phyloP scores from a whole-genome alignment of 2,888 invertebrate species.

The Clepsis dumicolana region DNA sequence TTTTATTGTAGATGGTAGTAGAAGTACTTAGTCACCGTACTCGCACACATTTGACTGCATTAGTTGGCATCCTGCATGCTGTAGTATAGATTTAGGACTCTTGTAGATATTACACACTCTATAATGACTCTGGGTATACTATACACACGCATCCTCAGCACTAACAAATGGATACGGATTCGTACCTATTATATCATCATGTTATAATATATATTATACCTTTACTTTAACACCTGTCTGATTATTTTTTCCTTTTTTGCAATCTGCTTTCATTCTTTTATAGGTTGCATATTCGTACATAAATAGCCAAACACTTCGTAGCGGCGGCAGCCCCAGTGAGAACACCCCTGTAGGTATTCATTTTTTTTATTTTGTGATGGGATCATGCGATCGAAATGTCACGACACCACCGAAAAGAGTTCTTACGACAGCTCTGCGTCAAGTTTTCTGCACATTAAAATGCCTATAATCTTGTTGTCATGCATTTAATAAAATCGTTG shows the following conservation, averaged over 20 bases:
- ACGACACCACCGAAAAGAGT: constrained; percentile 29
- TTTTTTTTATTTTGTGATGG: constrained; percentile 57
- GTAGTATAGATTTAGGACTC: constrained; percentile 21
- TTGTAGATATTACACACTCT: neutral
- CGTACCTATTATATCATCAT: constrained; percentile 49
- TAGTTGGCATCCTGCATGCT: constrained; percentile 24
- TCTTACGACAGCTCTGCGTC: constrained; percentile 36
- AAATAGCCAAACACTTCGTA: constrained; percentile 76
- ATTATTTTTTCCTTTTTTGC: constrained; percentile 73
- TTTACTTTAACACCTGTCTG: constrained; percentile 51
- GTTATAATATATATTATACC: constrained; percentile 45
- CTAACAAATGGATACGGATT: constrained; percentile 46
- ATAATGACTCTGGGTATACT: neutral
- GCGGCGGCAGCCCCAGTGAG: constrained; percentile 85
- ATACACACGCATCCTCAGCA: constrained; percentile 24
- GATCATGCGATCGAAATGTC: constrained; percentile 35
- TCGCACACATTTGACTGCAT: constrained; percentile 6
- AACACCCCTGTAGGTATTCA: constrained; percentile 90
- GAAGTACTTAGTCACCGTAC: constrained; percentile 29
- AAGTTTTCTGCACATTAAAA: constrained; percentile 23
- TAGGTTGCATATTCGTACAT: constrained; percentile 88
- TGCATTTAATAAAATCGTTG: constrained; percentile 9
- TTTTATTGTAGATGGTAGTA: constrained; percentile 31
- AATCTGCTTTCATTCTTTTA: constrained; percentile 86
- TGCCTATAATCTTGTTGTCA: constrained; percentile 21